Evolutionary conservation across 2,888 invertebrate species (phyloP).

Genomic region (Leptura quadrifasciata): DNA sequence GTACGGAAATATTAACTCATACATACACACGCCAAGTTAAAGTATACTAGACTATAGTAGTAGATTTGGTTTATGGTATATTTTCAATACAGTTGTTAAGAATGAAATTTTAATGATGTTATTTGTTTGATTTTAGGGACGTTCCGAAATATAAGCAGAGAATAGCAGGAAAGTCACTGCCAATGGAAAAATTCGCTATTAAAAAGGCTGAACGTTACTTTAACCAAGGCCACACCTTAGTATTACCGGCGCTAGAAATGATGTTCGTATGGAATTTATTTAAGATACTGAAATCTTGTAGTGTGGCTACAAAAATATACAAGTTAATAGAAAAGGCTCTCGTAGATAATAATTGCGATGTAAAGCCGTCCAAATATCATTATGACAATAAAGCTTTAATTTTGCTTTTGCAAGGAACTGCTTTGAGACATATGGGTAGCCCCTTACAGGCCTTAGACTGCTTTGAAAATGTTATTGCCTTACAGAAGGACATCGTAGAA

Average conservation of each 20-base stretch:
- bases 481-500: constrained; percentile 85
- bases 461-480: constrained; percentile 78
- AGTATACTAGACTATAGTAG: too few relatives aligned
- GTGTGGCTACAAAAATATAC: constrained; percentile 78
- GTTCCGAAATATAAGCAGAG: constrained; percentile 90
- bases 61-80: too few relatives aligned
- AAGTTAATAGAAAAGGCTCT: constrained; percentile 79
- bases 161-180: constrained; percentile 96
- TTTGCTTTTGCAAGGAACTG: constrained; percentile 87
- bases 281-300: constrained; percentile 83
- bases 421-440: constrained; percentile 86
- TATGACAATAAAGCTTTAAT: constrained; percentile 86
- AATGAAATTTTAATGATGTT: neutral
- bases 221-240: constrained; percentile 82
- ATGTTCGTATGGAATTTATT: constrained; percentile 96
- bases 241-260: constrained; percentile 90
- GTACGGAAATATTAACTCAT: too few relatives aligned
- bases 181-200: constrained; percentile 97
- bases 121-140: constrained; percentile 75
- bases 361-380: constrained; percentile 75
- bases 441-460: constrained; percentile 87
- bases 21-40: too few relatives aligned
- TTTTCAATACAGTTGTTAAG: too few relatives aligned
- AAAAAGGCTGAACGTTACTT: constrained; percentile 88
- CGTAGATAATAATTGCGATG: constrained; percentile 63